Evolutionary conservation across 2,888 invertebrate species (phyloP).

Genomic region (Blera fallax): DNA sequence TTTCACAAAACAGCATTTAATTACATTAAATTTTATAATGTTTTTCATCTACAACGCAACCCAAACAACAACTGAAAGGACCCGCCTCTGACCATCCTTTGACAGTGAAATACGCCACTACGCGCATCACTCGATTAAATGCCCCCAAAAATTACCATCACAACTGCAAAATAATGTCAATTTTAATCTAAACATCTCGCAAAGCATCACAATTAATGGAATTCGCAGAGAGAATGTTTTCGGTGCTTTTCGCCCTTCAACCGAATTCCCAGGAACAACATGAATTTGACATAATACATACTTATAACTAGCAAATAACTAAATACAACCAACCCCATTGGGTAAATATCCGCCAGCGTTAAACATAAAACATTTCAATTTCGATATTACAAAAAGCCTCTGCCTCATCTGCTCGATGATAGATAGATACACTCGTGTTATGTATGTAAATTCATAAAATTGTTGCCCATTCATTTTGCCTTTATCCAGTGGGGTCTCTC

Average conservation of each 20-base stretch:
- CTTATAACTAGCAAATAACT: constrained; percentile 58
- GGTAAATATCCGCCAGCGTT: constrained; percentile 58
- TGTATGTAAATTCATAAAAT: constrained; percentile 63
- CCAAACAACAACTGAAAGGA: neutral
- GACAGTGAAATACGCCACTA: neutral
- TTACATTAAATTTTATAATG: neutral
- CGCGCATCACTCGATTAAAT: neutral
- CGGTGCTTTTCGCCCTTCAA: constrained; percentile 1
- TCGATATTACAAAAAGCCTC: constrained; percentile 66
- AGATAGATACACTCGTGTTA: constrained; percentile 15
- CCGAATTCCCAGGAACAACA: constrained; percentile 35
- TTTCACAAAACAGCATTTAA: neutral
- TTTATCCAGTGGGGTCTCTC: neutral
- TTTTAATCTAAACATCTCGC: constrained; percentile 47
- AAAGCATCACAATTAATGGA: constrained; percentile 38
- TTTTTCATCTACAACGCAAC: neutral
- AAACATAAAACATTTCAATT: constrained; percentile 70
- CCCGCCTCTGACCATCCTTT: neutral
- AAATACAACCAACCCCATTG: constrained; percentile 58
- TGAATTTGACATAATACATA: constrained; percentile 39
- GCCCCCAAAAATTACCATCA: neutral
- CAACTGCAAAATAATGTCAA: constrained; percentile 31
- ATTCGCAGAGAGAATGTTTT: constrained; percentile 7
- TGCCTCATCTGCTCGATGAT: constrained; percentile 26
- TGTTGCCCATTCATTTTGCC: constrained; percentile 11